A percentile compares a stretch with the other conserved stretches of the same genome.
phyloP scores from a whole-genome alignment of 92 coral and sea anemone genomes.

The Parazoanthus swiftii region DNA sequence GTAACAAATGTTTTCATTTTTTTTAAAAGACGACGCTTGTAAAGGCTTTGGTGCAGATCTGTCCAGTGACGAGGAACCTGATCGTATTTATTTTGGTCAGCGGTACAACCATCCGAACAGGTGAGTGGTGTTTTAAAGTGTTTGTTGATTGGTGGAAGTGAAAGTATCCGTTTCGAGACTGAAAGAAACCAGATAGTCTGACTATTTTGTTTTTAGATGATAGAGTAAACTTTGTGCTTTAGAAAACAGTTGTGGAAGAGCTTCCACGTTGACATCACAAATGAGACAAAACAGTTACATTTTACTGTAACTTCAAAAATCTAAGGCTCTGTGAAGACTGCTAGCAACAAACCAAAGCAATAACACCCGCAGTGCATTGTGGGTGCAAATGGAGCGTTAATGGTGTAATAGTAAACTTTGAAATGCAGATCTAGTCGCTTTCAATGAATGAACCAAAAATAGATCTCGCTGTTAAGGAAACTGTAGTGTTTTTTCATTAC shows the following conservation, averaged over 20 bases:
- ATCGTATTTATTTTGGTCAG: constrained; percentile 25
- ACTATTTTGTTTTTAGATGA: too few relatives aligned
- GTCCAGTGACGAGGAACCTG: constrained; percentile 60
- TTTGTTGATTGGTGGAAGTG: neutral
- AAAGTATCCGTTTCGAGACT: neutral
- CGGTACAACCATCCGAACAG: constrained; percentile 15
- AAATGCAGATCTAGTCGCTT: neutral
- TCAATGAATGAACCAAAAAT: too few relatives aligned
- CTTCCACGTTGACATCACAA: neutral
- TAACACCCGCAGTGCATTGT: neutral
- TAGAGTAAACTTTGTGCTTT: too few relatives aligned
- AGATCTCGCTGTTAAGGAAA: too few relatives aligned
- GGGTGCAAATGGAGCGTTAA: too few relatives aligned
- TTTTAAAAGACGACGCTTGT: constrained; percentile 14
- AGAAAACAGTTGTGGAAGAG: neutral
- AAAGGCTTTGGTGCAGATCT: constrained; percentile 62
- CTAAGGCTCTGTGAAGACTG: too few relatives aligned
- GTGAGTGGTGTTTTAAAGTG: neutral
- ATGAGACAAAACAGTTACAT: neutral
- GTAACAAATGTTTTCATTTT: neutral
- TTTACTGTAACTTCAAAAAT: neutral
- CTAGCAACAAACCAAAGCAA: neutral
- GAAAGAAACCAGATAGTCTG: neutral
- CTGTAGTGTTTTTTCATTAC: too few relatives aligned
- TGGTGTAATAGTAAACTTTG: neutral